Evolutionary conservation across 2,888 invertebrate species (phyloP), one percentile per base, ranked within the genome.

Genomic region (Hecatera dysodea): DNA sequence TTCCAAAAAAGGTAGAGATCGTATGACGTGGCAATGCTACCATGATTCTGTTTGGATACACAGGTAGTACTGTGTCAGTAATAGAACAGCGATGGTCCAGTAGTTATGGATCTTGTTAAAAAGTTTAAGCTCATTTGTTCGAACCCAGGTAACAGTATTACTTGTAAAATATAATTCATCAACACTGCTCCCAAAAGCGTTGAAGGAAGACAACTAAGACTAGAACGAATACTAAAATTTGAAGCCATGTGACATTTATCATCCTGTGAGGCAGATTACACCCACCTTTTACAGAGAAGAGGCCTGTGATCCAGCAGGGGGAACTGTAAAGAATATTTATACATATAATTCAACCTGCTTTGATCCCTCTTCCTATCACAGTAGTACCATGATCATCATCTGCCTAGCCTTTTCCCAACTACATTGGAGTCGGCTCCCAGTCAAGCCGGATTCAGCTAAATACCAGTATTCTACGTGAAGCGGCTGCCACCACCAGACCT

Each of bases 1-100:
- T 73, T 48, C 57, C 72, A 79, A 67, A 55, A 36, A 55, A 61
- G n/a, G 1, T 11, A 19, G 7, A 11, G 3, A 44, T 8, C 27
- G 11, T 44, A 3, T n/a, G n/a, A 33, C 33, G 53, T 53, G n/a
- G 36, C 15, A 22, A 56, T 17, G 15, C 15, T 22, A 0, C 12
- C 7, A 55, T 56, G 12, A n/a, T 56, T 56, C 6, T 2, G n/a
- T 29, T 55, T 27, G n/a, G 53, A n/a, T 22, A 50, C 24, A 12
- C 11, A 24, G 50, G 15, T 50, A 15, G 15, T 50, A 4, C 6
- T 15, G 6, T 22, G 1, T 24, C 12, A 6, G 3, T 5, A 12
- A 0, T 9, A 9, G 17, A 19, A 8, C 2, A 29, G 52, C 8
- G 6, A 3, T 9, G 17, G 17, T 2, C 24, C 27, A 29, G 17